A percentile compares a stretch with the other conserved stretches of the same genome.
These are phyloP conservation scores for Chrysolina haemoptera DNA, from an alignment of 2,888 invertebrate genomes.

Conservation along the genomic window DNA sequence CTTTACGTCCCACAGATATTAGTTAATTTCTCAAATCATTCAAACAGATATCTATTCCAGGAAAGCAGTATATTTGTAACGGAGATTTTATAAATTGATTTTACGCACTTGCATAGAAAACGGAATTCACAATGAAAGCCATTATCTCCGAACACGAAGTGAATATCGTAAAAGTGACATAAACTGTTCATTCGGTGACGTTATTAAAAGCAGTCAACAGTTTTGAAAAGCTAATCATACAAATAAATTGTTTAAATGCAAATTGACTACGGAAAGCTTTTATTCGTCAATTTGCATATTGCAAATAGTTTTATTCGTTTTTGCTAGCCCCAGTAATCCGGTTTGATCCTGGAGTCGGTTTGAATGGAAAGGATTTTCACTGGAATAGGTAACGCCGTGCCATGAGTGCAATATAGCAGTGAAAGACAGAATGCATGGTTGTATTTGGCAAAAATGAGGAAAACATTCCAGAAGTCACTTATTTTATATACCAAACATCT, in stretches of 20 bases:
- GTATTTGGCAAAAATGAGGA: too few species aligned
- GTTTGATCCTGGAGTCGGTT: conserved; percentile 22
- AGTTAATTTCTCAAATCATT: too few species aligned
- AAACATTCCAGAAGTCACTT: too few species aligned
- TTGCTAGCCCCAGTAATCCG: conserved; percentile 34
- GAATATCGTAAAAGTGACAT: conserved; percentile 11
- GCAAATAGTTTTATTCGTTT: conserved; percentile 45
- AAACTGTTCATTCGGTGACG: conserved; percentile 7
- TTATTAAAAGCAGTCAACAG: conserved; percentile 34
- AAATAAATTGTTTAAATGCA: conserved; percentile 41
- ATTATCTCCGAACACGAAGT: not conserved
- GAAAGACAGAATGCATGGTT: too few species aligned
- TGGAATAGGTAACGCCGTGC: not conserved
- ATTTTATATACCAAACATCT: too few species aligned
- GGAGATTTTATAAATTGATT: too few species aligned
- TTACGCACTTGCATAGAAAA: not conserved
- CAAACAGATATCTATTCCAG: too few species aligned
- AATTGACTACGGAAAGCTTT: conserved; percentile 39
- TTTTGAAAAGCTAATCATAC: conserved; percentile 34
- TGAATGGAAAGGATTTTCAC: not conserved
- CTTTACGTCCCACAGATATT: too few species aligned
- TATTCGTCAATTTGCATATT: conserved; percentile 40
- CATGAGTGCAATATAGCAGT: not conserved
- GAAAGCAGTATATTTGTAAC: too few species aligned
- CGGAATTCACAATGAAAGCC: not conserved